phyloP scores from a whole-genome alignment of 2,888 invertebrate genomes.

The Orgyia antiqua region DNA sequence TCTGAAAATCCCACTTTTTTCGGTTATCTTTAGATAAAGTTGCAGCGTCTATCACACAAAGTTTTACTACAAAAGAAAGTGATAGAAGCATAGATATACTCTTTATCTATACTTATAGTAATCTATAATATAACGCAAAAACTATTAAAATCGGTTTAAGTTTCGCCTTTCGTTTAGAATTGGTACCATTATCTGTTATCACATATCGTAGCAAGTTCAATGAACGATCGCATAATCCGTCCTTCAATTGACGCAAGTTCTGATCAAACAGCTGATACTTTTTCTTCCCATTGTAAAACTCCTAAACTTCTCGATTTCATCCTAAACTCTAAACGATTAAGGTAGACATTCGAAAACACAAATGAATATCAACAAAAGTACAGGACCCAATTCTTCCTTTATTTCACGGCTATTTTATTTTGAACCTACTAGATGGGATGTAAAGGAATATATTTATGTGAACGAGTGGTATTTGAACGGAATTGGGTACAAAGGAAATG shows the following conservation, averaged over 20 bases:
- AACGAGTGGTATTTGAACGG: slow-evolving; percentile 27
- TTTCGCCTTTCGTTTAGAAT: no score
- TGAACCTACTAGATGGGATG: slow-evolving; percentile 2
- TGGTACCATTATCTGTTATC: no score
- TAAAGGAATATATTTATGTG: slow-evolving; percentile 17
- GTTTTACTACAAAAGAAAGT: no score
- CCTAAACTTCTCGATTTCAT: not conserved
- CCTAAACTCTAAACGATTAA: not conserved
- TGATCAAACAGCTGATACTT: slow-evolving; percentile 31
- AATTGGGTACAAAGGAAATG: slow-evolving; percentile 33
- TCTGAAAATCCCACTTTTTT: no score
- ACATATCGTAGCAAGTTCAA: slow-evolving; percentile 6
- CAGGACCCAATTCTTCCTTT: slow-evolving; percentile 6
- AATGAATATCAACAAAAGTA: slow-evolving; percentile 4
- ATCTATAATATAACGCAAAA: no score
- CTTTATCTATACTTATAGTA: no score
- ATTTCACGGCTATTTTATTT: slow-evolving; percentile 4
- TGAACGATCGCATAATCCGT: slow-evolving; percentile 17
- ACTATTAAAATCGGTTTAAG: no score
- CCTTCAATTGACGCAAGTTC: slow-evolving; percentile 25
- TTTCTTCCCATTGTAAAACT: slow-evolving; percentile 17
- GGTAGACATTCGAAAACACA: slow-evolving; percentile 2
- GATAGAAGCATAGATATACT: no score
- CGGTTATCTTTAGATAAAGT: no score
- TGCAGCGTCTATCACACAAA: no score